phyloP scores from a whole-genome alignment of 2,888 invertebrate genomes.

The Pseudanteris insignis region DNA sequence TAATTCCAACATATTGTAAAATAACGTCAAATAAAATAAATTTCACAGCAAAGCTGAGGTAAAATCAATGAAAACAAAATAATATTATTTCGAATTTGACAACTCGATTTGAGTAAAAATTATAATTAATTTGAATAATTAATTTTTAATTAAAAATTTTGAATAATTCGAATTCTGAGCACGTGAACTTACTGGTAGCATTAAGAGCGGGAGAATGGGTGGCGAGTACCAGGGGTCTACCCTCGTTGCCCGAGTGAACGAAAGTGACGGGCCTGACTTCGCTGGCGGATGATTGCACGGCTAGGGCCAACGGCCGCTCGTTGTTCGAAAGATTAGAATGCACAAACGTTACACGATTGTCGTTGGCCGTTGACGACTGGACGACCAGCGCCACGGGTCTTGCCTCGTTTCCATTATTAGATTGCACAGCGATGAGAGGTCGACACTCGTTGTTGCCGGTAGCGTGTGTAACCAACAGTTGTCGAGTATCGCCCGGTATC shows the following conservation, averaged over 20 bases:
- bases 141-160: no score
- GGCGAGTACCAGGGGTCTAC: conserved; percentile 59
- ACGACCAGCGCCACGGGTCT: conserved; percentile 64
- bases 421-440: conserved; percentile 62
- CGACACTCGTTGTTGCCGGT: conserved; percentile 58
- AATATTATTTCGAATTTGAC: no score
- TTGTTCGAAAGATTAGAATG: conserved; percentile 63
- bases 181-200: conserved; percentile 57
- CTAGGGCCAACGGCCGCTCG: conserved; percentile 63
- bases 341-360: conserved; percentile 63
- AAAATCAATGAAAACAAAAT: no score
- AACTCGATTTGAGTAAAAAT: no score
- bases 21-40: no score
- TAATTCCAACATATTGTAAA: no score
- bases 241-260: conserved; percentile 62
- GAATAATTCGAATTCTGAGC: no score
- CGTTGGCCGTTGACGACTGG: conserved; percentile 62
- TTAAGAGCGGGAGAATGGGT: conserved; percentile 62
- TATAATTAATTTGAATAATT: no score
- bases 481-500: conserved; percentile 62
- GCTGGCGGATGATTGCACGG: conserved; percentile 62
- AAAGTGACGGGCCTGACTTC: conserved; percentile 63
- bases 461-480: conserved; percentile 61
- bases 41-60: no score
- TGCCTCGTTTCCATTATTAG: conserved; percentile 60